A percentile compares a stretch with the other conserved stretches of the same genome.
Conservation (phyloP, 1,140 invertebrate genomes). For the Pseudomyrmex pallidus region DNA sequence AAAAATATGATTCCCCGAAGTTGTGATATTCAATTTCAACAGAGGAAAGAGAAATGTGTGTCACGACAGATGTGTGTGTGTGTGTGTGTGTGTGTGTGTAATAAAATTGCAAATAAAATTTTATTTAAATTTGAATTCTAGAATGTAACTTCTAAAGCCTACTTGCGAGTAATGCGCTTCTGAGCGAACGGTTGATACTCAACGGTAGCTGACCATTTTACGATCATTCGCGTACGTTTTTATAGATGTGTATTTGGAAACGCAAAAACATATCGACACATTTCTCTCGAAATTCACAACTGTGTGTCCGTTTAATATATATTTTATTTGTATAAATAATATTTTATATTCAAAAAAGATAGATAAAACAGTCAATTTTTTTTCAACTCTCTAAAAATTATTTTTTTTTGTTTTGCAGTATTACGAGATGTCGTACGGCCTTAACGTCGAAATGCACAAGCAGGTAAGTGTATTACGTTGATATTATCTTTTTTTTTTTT, state of each 20-base stretch:
- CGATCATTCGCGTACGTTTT: constrained; percentile 36
- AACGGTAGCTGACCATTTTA: constrained; percentile 58
- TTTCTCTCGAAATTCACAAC: not conserved
- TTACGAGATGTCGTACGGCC: constrained; percentile 93
- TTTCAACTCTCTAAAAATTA: not conserved
- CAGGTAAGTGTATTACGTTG: constrained; percentile 86
- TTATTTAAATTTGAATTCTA: too few relatives aligned
- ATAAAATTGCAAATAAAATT: not conserved
- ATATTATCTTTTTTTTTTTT: too few relatives aligned
- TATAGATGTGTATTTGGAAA: not conserved
- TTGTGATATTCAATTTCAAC: not conserved
- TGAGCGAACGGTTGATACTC: constrained; percentile 19
- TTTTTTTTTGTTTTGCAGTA: constrained; percentile 88
- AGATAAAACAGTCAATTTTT: constrained; percentile 8
- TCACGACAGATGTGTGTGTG: too few relatives aligned
- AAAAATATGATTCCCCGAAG: not conserved
- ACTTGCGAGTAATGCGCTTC: constrained; percentile 31
- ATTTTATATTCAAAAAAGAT: constrained; percentile 21
- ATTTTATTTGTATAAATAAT: constrained; percentile 11
- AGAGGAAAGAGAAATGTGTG: not conserved
- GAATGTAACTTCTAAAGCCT: not conserved
- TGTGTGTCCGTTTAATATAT: not conserved
- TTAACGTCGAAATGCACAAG: constrained; percentile 94
- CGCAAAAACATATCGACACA: constrained; percentile 1
- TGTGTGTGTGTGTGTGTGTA: too few relatives aligned